phyloP scores from a whole-genome alignment of 2,888 invertebrate species.

The Chymomyza fuscimana region DNA sequence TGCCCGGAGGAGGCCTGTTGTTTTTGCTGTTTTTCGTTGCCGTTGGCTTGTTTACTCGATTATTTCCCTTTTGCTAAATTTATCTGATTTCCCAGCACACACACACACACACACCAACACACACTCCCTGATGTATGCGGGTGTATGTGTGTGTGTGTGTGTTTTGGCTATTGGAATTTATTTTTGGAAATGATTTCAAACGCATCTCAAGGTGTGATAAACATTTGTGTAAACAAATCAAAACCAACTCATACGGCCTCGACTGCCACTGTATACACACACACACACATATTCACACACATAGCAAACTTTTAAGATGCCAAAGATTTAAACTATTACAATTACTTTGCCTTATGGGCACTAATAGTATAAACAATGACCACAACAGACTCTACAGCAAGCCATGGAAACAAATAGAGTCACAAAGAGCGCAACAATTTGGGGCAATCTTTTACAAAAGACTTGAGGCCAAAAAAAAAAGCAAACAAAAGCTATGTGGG shows the following conservation, averaged over 20 bases:
- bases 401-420: no score
- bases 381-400: background rate
- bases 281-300: no score
- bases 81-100: constrained; percentile 43
- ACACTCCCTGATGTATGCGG: background rate
- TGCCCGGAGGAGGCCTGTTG: constrained; percentile 26
- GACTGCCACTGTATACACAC: no score
- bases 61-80: constrained; percentile 65
- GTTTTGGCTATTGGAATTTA: constrained; percentile 28
- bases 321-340: background rate
- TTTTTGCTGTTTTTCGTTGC: constrained; percentile 25
- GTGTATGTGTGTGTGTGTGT: background rate
- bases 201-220: constrained; percentile 71
- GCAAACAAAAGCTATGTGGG: background rate
- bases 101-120: background rate
- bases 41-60: constrained; percentile 59
- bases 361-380: background rate
- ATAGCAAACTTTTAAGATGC: background rate
- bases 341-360: background rate
- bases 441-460: no score
- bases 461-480: background rate
- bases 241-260: background rate
- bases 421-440: no score
- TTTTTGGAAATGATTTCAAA: constrained; percentile 73
- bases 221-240: constrained; percentile 69